A percentile compares a stretch with the other conserved stretches of the same genome.
Evolutionary conservation across 2,797 vertebrate species (phyloP).

Genomic region (Tauraco hartlaubi): DNA sequence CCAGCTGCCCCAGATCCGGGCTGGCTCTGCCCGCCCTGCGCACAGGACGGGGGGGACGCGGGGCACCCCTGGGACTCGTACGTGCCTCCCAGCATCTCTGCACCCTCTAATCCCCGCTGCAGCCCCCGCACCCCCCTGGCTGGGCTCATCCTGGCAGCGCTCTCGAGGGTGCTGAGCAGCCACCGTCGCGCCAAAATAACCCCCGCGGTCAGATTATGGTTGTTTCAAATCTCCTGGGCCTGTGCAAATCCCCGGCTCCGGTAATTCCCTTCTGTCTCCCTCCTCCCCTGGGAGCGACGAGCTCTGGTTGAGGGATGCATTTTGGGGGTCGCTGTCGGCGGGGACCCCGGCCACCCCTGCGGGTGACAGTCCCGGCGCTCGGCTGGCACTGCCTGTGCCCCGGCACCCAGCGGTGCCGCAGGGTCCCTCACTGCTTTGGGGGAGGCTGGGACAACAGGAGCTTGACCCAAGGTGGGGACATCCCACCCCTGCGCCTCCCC

Average conservation of each 20-base stretch:
- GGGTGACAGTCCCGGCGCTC: not conserved
- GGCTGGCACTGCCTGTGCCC: not conserved
- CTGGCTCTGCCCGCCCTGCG: not conserved
- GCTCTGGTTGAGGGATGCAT: rapidly evolving
- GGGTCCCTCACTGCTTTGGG: not conserved
- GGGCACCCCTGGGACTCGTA: constrained; percentile 20
- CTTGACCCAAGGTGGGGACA: too few species aligned
- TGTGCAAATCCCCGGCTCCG: not conserved
- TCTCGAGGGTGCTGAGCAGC: not conserved
- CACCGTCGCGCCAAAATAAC: not conserved
- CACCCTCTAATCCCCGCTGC: constrained; percentile 42
- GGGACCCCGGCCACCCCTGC: not conserved
- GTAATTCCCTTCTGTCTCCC: constrained; percentile 68
- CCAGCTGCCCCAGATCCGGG: constrained; percentile 61
- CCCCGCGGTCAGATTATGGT: constrained; percentile 34
- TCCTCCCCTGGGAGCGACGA: not conserved
- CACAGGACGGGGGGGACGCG: rapidly evolving
- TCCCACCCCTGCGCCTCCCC: not conserved
- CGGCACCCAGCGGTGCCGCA: rapidly evolving
- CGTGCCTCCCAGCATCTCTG: constrained; percentile 64
- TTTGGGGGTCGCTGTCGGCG: not conserved
- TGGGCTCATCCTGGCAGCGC: not conserved
- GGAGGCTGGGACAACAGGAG: not conserved
- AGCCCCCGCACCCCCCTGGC: not conserved
- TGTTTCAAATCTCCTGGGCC: constrained; percentile 47